Percentiles rank a stretch among this genome's conserved stretches.
phyloP scores from a whole-genome alignment of 2,888 invertebrate genomes.

The Ceriagrion tenellum region DNA sequence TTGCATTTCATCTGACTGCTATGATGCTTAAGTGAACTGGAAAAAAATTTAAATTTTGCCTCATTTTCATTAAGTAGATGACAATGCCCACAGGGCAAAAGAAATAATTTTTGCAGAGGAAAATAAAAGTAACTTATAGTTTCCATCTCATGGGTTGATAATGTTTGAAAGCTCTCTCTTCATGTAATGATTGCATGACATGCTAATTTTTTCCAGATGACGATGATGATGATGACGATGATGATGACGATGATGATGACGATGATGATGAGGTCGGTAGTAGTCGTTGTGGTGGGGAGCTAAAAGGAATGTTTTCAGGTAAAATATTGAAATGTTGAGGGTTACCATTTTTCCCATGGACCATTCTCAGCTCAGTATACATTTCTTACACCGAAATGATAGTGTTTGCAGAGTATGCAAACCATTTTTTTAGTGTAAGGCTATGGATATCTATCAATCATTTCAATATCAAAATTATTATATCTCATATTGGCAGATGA shows the following conservation, averaged over 20 bases:
- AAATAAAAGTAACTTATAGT: neutral
- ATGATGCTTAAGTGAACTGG: slow-evolving; percentile 34
- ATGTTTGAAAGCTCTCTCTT: neutral
- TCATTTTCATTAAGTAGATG: neutral
- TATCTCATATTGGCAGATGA: no score
- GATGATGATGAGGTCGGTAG: slow-evolving; percentile 72
- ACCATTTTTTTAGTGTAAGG: neutral
- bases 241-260: slow-evolving; percentile 74
- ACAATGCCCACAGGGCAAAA: neutral
- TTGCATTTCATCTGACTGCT: neutral
- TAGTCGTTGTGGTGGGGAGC: slow-evolving; percentile 69
- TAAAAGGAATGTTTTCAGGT: slow-evolving; percentile 69
- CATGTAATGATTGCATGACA: slow-evolving; percentile 64
- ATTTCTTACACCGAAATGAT: neutral
- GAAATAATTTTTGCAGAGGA: neutral
- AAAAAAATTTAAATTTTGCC: slow-evolving; percentile 47
- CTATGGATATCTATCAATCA: neutral
- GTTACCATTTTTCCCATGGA: slow-evolving; percentile 35
- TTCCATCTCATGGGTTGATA: neutral
- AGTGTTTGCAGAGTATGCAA: neutral
- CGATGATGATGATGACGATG: slow-evolving; percentile 68
- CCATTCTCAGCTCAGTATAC: neutral
- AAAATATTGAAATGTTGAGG: slow-evolving; percentile 35
- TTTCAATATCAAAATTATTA: neutral
- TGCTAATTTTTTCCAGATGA: slow-evolving; percentile 69